Percentiles rank a stretch among this genome's conserved stretches.
Conservation (phyloP, 1,140 invertebrate species). For the Drosophila lini region DNA sequence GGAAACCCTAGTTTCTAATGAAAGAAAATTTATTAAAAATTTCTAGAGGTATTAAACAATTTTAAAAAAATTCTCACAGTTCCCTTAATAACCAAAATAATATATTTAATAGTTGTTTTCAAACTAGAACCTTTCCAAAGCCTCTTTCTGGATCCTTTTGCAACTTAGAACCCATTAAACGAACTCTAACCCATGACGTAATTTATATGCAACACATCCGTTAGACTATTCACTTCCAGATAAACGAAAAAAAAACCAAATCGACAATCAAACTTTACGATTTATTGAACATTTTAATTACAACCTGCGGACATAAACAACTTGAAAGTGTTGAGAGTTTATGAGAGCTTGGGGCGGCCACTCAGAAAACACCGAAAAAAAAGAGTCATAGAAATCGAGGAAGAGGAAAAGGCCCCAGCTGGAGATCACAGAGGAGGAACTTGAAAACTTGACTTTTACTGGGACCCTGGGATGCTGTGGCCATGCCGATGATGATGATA, state of each 20-base stretch:
- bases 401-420: slow-evolving; percentile 39
- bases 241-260: slow-evolving; percentile 10
- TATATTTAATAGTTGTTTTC: neutral
- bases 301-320: slow-evolving; percentile 63
- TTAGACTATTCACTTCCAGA: slow-evolving; percentile 6
- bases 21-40: neutral
- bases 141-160: neutral
- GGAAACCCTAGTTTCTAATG: too few species aligned
- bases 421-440: slow-evolving; percentile 20
- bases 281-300: slow-evolving; percentile 81
- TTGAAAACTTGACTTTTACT: slow-evolving; percentile 27
- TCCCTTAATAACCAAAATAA: too few species aligned
- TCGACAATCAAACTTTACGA: slow-evolving; percentile 38
- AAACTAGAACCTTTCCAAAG: neutral
- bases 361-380: slow-evolving; percentile 24
- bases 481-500: slow-evolving; percentile 37
- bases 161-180: neutral
- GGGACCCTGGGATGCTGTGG: slow-evolving; percentile 35
- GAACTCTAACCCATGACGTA: neutral
- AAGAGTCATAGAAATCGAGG: slow-evolving; percentile 11
- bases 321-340: slow-evolving; percentile 48
- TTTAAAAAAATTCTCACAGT: neutral
- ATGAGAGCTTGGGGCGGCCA: slow-evolving; percentile 32
- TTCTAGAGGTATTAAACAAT: neutral
- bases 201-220: slow-evolving; percentile 31